Conservation (phyloP, 2,797 vertebrate species). For the Galagoides demidoff region DNA sequence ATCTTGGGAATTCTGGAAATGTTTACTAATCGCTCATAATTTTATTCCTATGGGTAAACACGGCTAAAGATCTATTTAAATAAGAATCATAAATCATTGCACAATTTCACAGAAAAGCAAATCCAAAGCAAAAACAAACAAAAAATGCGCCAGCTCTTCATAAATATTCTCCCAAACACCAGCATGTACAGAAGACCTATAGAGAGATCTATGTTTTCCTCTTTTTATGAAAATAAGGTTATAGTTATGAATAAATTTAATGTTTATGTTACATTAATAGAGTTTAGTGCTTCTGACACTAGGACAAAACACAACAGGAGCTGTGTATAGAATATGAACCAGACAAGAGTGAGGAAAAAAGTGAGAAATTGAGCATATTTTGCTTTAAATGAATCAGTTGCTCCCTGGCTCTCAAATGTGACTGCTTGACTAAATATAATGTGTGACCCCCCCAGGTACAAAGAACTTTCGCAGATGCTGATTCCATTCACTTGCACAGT, state of each 20-base stretch:
- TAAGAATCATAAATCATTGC: not conserved
- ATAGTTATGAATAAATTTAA: not conserved
- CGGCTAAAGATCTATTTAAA: not conserved
- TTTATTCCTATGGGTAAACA: slow-evolving; percentile 22
- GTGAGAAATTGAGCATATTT: not conserved
- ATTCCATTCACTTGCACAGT: not conserved
- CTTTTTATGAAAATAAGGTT: not conserved
- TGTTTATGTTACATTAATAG: not conserved
- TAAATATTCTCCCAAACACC: not conserved
- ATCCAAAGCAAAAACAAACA: not conserved
- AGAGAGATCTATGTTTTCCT: not conserved
- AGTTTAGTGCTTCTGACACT: not conserved
- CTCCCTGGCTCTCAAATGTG: not conserved
- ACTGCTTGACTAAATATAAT: not conserved
- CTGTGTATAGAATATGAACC: not conserved
- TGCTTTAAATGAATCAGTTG: not conserved
- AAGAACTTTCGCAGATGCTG: not conserved
- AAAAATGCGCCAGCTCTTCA: not conserved
- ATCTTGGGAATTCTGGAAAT: slow-evolving; percentile 14
- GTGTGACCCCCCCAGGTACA: not conserved
- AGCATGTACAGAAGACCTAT: not conserved
- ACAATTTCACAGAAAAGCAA: slow-evolving; percentile 18
- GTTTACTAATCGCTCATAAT: slow-evolving; percentile 39
- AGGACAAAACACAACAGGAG: not conserved
- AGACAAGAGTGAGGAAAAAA: not conserved